A percentile compares a stretch with the other conserved stretches of the same genome.
phyloP scores from a whole-genome alignment of 2,113 vertebrate genomes.

The Neopipo cinnamomea region DNA sequence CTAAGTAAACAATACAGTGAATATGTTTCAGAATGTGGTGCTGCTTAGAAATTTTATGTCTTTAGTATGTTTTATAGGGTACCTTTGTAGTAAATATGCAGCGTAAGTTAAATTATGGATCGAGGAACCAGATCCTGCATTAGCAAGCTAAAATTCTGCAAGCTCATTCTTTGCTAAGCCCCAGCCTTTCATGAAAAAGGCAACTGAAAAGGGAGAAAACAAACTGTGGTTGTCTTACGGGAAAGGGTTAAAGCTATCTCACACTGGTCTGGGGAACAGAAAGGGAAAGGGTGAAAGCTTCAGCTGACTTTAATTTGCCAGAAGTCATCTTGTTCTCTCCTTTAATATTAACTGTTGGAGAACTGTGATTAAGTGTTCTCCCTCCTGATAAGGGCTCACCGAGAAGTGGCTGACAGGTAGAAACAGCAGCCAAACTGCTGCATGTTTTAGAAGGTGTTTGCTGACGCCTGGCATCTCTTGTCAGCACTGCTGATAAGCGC shows the following conservation, averaged over 20 bases:
- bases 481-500: background rate
- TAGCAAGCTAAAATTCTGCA: background rate
- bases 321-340: background rate
- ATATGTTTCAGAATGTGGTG: background rate
- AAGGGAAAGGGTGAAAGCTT: background rate
- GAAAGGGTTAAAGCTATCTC: background rate
- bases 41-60: background rate
- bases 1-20: background rate
- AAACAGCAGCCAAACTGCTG: background rate
- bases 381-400: background rate
- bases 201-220: background rate
- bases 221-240: background rate
- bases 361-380: conserved; percentile 13
- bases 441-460: conserved; percentile 23
- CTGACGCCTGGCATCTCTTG: background rate
- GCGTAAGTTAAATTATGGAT: background rate
- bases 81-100: background rate
- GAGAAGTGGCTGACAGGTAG: conserved; percentile 21
- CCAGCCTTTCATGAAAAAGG: background rate
- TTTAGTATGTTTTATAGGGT: background rate
- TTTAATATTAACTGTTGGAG: conserved; percentile 7
- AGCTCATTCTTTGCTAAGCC: background rate
- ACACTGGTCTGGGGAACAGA: background rate
- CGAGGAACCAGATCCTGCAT: background rate
- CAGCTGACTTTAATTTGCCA: background rate